A percentile compares a stretch with the other conserved stretches of the same genome.
Evolutionary conservation across 2,113 vertebrate genomes (phyloP).

Genomic region (human): GRCh38 chr12:69731001-69731500

Average conservation of each 20-base stretch:
- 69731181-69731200: not conserved
- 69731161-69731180: not conserved
- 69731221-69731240: not conserved
- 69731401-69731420: not conserved
- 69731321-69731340: not conserved
- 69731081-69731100: not conserved
- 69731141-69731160: not conserved
- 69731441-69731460: not conserved
- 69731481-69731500: not conserved
- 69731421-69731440: not conserved
- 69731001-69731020: not conserved
- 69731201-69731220: not conserved
- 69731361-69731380: slow-evolving; percentile 15
- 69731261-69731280: not conserved
- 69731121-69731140: not conserved
- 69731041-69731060: not conserved
- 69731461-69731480: not conserved
- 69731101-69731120: not conserved
- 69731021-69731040: not conserved
- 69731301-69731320: not conserved
- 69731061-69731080: not conserved
- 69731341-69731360: not conserved
- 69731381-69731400: not conserved
- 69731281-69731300: not conserved
- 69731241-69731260: not conserved